Conservation (phyloP, 2,888 invertebrate genomes). For the Clistopyga incitator region DNA sequence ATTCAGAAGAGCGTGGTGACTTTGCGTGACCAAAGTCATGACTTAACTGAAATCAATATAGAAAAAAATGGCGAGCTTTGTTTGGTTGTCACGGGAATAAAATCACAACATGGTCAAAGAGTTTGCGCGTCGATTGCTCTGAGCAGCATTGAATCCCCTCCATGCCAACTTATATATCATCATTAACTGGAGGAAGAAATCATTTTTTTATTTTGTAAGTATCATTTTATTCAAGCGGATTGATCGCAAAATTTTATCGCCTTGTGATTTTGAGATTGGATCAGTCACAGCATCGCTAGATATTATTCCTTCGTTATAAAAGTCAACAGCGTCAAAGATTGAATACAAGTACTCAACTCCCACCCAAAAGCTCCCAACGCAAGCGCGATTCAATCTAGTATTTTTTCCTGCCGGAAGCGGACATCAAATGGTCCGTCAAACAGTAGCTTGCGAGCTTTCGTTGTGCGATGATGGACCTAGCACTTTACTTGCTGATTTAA, state of each 20-base stretch:
- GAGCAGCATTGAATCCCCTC: conserved; percentile 15
- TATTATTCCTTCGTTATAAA: background rate
- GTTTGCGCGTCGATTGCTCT: conserved; percentile 39
- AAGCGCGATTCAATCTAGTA: background rate
- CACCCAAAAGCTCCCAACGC: background rate
- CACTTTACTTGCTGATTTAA: too few relatives aligned
- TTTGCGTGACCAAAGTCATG: conserved; percentile 11
- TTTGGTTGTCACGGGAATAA: conserved; percentile 51
- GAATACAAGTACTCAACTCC: background rate
- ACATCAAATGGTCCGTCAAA: background rate
- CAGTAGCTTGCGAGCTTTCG: conserved; percentile 40
- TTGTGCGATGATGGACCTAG: conserved; percentile 15
- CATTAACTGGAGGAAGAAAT: background rate
- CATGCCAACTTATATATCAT: background rate
- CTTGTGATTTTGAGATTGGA: background rate
- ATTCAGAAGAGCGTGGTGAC: background rate
- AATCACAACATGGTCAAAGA: conserved; percentile 42
- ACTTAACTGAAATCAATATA: conserved; percentile 29
- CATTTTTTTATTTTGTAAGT: background rate
- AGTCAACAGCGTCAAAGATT: background rate
- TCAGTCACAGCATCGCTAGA: background rate
- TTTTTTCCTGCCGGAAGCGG: background rate
- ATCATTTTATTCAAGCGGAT: background rate
- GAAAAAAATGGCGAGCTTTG: conserved; percentile 5
- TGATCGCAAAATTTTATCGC: background rate